phyloP scores from a whole-genome alignment of 2,797 vertebrate genomes.

The Silurus lanzhouensis region DNA sequence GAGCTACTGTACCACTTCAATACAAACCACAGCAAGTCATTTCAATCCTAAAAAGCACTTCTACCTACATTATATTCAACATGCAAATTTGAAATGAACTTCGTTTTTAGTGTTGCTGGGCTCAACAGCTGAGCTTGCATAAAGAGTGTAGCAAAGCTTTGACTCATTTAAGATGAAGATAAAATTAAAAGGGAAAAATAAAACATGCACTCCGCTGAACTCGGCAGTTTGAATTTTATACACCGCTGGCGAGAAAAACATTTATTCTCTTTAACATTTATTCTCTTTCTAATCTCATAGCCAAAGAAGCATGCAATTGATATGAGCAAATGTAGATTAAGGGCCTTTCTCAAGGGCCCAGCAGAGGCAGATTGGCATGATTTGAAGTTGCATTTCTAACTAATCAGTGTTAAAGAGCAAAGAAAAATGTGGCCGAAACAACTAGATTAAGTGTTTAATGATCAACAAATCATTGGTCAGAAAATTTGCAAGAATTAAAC shows the following conservation, averaged over 20 bases:
- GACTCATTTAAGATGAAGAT: conserved; percentile 14
- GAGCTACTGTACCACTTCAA: background rate
- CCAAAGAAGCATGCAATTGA: background rate
- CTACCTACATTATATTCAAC: background rate
- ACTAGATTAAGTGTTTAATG: too few relatives aligned
- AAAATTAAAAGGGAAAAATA: background rate
- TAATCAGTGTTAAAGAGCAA: background rate
- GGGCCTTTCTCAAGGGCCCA: background rate
- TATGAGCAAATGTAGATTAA: background rate
- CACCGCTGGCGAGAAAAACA: background rate
- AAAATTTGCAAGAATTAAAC: too few relatives aligned
- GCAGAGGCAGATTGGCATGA: background rate
- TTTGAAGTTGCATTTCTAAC: too few relatives aligned
- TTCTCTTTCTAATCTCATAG: background rate
- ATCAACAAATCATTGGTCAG: too few relatives aligned
- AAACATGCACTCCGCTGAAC: background rate
- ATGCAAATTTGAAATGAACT: background rate
- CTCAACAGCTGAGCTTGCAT: background rate
- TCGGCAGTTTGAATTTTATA: background rate
- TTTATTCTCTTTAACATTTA: background rate
- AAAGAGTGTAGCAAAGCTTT: background rate
- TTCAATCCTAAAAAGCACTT: background rate
- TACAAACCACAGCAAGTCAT: background rate
- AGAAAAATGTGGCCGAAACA: too few relatives aligned
- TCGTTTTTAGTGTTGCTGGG: background rate